Base-by-base conservation (phyloP, 1,140 invertebrate species). In the Steinernema feltiae region DNA sequence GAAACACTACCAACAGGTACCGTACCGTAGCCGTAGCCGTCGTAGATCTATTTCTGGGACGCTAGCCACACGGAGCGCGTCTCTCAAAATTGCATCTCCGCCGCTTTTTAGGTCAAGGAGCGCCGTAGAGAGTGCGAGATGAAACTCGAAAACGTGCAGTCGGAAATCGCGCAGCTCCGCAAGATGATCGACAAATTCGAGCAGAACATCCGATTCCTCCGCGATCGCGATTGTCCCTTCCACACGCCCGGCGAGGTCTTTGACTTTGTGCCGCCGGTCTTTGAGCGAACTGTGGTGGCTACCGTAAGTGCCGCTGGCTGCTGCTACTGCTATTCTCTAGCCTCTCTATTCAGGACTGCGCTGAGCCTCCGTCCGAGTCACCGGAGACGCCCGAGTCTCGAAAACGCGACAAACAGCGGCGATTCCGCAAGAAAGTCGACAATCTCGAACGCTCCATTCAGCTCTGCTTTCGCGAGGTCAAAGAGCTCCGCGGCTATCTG, bases 71-170 rank as follows among this genome's bases (percentile, higher is more conserved):
- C n/a, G n/a, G n/a, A n/a, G n/a, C n/a, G n/a, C n/a, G n/a, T n/a
- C n/a, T n/a, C n/a, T n/a, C n/a, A n/a, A n/a, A 27, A 27, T 27
- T 63, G 7, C 53, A 63, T 15, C 24, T 63, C 24, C 24, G 12
- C 53, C 24, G 53, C 15, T 63, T 63, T 63, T 63, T 63, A 63
- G 53, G 53, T 63, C 53, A 63, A 63, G 53, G 53, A 63, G 53
- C 53, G 53, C 24, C 53, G 53, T 15, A 63, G 24, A 63, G 53
- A 27, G 24, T 63, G 53, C 24, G 53, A 63, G 24, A 3, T 17
- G 53, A 63, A 63, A 63, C 53, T 63, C 3, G 53, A 27, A 3
- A 3, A 15, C 15, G 7, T 63, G 53, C 15, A n/a, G 24, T 15
- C 53, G 12, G 53, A 63, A 27, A 63, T 63, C 53, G 53, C 7